Evolutionary conservation across 2,113 vertebrate genomes (phyloP).

Genomic region (Xyrauchen texanus): DNA sequence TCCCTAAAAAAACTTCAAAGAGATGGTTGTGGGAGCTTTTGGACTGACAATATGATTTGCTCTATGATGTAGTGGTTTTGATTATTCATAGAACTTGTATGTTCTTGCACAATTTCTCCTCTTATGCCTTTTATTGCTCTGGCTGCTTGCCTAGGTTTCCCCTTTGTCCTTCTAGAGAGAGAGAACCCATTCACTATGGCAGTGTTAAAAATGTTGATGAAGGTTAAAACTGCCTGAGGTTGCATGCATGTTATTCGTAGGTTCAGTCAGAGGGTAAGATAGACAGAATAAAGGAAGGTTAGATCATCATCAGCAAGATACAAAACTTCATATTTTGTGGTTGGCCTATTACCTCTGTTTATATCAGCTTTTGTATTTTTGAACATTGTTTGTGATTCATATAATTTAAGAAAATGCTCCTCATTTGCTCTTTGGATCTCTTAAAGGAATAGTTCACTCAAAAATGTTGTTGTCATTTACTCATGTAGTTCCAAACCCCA

Average conservation of each 20-base stretch:
- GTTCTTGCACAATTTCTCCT: neutral
- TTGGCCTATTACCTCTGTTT: neutral
- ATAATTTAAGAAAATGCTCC: neutral
- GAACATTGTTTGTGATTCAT: neutral
- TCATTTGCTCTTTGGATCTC: too few relatives aligned
- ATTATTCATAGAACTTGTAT: too few relatives aligned
- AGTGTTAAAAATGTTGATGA: neutral
- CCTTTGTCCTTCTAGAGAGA: neutral
- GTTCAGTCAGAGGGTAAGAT: neutral
- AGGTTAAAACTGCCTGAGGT: neutral
- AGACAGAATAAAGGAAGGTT: neutral
- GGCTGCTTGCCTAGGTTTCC: neutral
- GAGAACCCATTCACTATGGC: neutral
- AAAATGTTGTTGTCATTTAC: neutral
- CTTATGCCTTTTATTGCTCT: neutral
- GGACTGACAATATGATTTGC: neutral
- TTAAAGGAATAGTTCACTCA: neutral
- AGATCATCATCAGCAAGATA: neutral
- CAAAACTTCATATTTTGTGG: neutral
- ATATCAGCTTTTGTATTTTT: neutral
- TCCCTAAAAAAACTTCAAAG: constrained; percentile 18
- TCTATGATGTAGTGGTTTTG: neutral
- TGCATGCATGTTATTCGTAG: neutral
- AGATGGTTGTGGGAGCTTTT: constrained; percentile 40
- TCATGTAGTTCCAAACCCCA: neutral